These are phyloP conservation scores for Neodontobutis hainanensis DNA, from an alignment of 2,113 vertebrate species.

Conservation along the genomic window DNA sequence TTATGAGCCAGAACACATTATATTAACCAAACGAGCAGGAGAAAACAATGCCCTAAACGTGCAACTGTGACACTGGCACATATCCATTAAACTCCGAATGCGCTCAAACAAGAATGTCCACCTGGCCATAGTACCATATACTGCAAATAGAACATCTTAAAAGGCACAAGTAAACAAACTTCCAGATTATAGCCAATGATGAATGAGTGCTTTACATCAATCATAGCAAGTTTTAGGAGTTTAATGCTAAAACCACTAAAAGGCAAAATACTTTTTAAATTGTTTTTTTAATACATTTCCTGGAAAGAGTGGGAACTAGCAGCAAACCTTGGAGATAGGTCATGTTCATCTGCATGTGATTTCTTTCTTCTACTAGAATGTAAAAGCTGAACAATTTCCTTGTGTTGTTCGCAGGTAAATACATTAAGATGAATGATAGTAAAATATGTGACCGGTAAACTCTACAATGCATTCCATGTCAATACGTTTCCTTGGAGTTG, in stretches of 20 bases:
- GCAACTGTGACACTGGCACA: conserved; percentile 36
- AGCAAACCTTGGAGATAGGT: too few species aligned
- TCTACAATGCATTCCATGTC: not conserved
- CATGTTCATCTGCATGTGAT: not conserved
- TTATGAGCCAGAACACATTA: not conserved
- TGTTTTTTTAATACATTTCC: too few species aligned
- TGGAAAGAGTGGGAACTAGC: too few species aligned
- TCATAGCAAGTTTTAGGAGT: too few species aligned
- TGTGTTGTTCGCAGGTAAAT: not conserved
- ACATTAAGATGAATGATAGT: not conserved
- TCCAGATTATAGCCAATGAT: not conserved
- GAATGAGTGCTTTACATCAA: not conserved
- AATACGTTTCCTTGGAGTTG: not conserved
- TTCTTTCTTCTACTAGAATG: not conserved
- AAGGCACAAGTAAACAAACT: not conserved
- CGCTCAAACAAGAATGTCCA: conserved; percentile 35
- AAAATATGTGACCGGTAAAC: not conserved
- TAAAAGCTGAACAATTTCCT: not conserved
- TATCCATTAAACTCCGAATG: conserved; percentile 23
- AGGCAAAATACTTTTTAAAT: too few species aligned
- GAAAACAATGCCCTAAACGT: conserved; percentile 15
- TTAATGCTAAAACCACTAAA: too few species aligned
- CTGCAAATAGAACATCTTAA: conserved; percentile 36
- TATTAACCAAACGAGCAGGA: conserved; percentile 7
- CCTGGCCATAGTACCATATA: conserved; percentile 1